phyloP scores from a whole-genome alignment of 2,113 vertebrate genomes.

The Neodontobutis hainanensis region DNA sequence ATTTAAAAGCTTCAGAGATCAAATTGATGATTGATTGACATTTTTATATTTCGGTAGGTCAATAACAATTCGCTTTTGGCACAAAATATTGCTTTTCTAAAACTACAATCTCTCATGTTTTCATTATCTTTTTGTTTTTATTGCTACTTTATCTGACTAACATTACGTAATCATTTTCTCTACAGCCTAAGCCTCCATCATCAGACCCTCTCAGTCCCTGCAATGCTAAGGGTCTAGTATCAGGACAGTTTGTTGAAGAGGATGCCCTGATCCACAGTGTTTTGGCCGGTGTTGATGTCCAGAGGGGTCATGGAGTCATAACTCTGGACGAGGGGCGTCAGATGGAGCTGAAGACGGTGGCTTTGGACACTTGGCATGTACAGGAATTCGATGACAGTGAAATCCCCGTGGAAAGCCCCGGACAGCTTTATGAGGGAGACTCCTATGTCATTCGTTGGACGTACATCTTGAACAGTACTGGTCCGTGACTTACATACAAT shows the following conservation, averaged over 20 bases:
- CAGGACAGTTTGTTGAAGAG: neutral
- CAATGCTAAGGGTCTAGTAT: constrained; percentile 68
- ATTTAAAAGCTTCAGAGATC: too few species aligned
- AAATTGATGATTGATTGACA: too few species aligned
- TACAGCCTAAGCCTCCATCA: constrained; percentile 3
- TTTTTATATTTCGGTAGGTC: too few species aligned
- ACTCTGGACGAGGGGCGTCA: constrained; percentile 56
- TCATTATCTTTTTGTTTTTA: too few species aligned
- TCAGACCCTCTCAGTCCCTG: constrained; percentile 63
- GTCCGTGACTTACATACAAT: constrained; percentile 45
- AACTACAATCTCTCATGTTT: too few species aligned
- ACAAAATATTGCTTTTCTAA: too few species aligned
- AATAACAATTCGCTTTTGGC: too few species aligned
- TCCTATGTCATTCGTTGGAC: constrained; percentile 79
- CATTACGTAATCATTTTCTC: neutral
- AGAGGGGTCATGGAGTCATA: constrained; percentile 66
- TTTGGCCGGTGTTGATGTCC: constrained; percentile 69
- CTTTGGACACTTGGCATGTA: constrained; percentile 76
- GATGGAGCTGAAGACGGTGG: constrained; percentile 59
- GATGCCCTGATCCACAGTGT: constrained; percentile 22
- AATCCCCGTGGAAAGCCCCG: constrained; percentile 58
- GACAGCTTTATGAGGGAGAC: constrained; percentile 78
- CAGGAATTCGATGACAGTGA: constrained; percentile 69
- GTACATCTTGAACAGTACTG: constrained; percentile 55
- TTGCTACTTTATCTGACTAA: neutral